Evolutionary conservation across 1,140 invertebrate genomes (phyloP).

Genomic region (Rhyzopertha dominica): DNA sequence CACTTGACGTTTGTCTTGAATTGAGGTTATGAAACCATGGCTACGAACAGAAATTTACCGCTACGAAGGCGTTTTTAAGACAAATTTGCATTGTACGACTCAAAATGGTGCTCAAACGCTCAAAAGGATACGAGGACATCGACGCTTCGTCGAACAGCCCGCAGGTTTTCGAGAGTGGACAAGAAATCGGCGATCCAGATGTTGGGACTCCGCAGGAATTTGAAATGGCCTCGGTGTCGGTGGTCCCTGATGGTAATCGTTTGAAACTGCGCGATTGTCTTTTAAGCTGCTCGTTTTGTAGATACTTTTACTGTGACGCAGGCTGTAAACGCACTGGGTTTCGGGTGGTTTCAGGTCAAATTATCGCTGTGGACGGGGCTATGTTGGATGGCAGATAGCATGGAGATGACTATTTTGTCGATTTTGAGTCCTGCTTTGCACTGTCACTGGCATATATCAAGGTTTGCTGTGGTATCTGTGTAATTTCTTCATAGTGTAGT

Average conservation of each 20-base stretch:
- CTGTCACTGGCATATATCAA: conserved; percentile 88
- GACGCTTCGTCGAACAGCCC: conserved; percentile 27
- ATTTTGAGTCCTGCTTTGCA: conserved; percentile 89
- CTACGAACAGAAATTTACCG: too few relatives aligned
- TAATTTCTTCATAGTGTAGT: conserved; percentile 8
- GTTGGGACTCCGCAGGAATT: conserved; percentile 55
- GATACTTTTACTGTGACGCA: conserved; percentile 93
- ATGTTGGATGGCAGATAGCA: conserved; percentile 96
- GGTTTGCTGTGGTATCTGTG: conserved; percentile 41
- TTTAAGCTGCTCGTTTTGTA: too few relatives aligned
- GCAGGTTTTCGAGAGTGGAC: conserved; percentile 14
- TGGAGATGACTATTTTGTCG: conserved; percentile 97
- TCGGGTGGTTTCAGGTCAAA: conserved; percentile 94
- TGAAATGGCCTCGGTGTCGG: conserved; percentile 74
- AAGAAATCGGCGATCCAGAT: conserved; percentile 35
- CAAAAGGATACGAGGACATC: conserved; percentile 43
- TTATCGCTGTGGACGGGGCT: conserved; percentile 78
- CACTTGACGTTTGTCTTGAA: too few relatives aligned
- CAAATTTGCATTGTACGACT: too few relatives aligned
- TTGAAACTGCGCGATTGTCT: conserved; percentile 16
- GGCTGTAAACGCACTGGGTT: conserved; percentile 91
- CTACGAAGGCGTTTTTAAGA: too few relatives aligned
- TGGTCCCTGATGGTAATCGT: conserved; percentile 69
- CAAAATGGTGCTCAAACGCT: conserved; percentile 39
- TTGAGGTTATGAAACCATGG: too few relatives aligned